These are phyloP conservation scores for Agrotis puta DNA, from an alignment of 2,888 invertebrate genomes.

Conservation along the genomic window DNA sequence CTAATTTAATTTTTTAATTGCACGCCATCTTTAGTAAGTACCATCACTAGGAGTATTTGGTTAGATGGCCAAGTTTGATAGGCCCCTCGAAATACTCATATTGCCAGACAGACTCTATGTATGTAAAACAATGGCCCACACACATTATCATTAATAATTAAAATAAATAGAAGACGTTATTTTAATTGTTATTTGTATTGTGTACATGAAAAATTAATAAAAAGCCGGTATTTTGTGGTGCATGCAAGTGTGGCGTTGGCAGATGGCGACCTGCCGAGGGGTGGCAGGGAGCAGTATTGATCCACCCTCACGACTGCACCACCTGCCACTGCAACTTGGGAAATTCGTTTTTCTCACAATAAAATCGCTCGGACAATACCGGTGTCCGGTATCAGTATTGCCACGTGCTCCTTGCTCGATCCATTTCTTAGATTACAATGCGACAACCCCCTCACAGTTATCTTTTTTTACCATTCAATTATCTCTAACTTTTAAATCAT, in stretches of 20 bases:
- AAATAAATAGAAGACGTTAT: constrained; percentile 26
- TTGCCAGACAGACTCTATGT: constrained; percentile 13
- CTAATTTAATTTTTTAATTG: not conserved
- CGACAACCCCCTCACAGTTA: not conserved
- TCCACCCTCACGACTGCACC: constrained; percentile 80
- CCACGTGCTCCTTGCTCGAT: constrained; percentile 3
- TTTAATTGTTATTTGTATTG: constrained; percentile 16
- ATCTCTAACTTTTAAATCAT: constrained; percentile 3
- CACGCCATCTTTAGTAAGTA: not conserved
- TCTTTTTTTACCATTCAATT: constrained; percentile 26
- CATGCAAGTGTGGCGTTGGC: constrained; percentile 54
- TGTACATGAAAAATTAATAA: constrained; percentile 16
- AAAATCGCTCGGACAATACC: constrained; percentile 46
- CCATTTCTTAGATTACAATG: constrained; percentile 21
- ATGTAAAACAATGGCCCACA: constrained; percentile 44
- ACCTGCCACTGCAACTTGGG: constrained; percentile 80
- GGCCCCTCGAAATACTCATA: not conserved
- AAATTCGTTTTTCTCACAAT: constrained; percentile 69
- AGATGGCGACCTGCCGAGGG: constrained; percentile 47
- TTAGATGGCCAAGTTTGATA: not conserved
- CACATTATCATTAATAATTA: constrained; percentile 25
- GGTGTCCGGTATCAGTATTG: constrained; percentile 10
- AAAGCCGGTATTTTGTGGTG: constrained; percentile 39
- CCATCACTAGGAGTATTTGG: not conserved
- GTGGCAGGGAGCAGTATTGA: constrained; percentile 77